Percentiles rank a stretch among this genome's conserved stretches.
phyloP scores from a whole-genome alignment of 2,888 invertebrate genomes.

The Crossocerus cetratus region DNA sequence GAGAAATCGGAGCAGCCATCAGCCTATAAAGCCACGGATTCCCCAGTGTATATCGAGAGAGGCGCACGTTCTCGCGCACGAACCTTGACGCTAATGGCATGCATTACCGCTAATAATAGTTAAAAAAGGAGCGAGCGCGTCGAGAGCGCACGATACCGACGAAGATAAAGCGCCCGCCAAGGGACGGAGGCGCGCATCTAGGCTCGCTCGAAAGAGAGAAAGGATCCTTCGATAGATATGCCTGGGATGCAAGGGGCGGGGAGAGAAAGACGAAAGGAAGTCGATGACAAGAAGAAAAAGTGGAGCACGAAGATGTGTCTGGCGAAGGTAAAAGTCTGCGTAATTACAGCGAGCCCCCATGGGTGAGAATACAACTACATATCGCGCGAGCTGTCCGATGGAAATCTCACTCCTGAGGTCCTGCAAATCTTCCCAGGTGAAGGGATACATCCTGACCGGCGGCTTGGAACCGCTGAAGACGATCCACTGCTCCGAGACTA shows the following conservation, averaged over 20 bases:
- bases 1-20: neutral
- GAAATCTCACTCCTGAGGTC: neutral
- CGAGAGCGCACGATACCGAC: conserved; percentile 16
- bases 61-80: conserved; percentile 58
- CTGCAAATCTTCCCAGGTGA: neutral
- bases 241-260: neutral
- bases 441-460: too few species aligned
- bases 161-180: conserved; percentile 11
- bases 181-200: neutral
- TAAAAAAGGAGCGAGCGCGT: conserved; percentile 28
- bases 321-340: conserved; percentile 53
- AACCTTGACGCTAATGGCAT: conserved; percentile 72
- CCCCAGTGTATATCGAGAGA: conserved; percentile 56
- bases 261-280: neutral
- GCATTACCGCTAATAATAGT: conserved; percentile 71
- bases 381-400: conserved; percentile 22
- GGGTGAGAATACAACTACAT: conserved; percentile 7
- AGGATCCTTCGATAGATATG: too few species aligned
- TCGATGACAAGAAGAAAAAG: conserved; percentile 31
- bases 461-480: too few species aligned
- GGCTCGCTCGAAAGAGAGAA: too few species aligned
- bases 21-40: conserved; percentile 54
- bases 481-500: neutral
- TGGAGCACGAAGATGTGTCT: conserved; percentile 39
- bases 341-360: conserved; percentile 59